Percentiles rank a stretch among this genome's conserved stretches.
Conservation (phyloP, 2,797 vertebrate species). For the Ctenosaura bakeri region DNA sequence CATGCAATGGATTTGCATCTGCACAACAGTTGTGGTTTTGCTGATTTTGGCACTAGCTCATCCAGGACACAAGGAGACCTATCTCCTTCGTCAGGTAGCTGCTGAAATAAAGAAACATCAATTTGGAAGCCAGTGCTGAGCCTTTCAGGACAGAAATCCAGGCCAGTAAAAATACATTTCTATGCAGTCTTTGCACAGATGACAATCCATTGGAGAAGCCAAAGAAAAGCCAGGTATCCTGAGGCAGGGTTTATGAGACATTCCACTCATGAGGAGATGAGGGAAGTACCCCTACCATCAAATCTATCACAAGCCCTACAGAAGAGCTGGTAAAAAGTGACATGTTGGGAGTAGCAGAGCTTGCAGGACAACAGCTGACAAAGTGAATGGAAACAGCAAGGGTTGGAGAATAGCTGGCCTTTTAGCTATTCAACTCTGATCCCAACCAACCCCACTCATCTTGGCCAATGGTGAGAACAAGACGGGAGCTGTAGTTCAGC, state of each 20-base stretch:
- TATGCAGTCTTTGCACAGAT: neutral
- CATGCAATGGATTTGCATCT: neutral
- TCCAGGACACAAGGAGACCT: neutral
- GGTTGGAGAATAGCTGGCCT: neutral
- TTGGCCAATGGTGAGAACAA: neutral
- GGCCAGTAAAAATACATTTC: neutral
- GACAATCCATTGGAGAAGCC: neutral
- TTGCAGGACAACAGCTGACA: neutral
- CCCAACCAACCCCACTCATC: too few species aligned
- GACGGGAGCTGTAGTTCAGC: neutral
- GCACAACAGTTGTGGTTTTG: neutral
- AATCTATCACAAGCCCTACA: neutral
- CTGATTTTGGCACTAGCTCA: too few species aligned
- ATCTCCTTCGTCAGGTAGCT: constrained; percentile 15
- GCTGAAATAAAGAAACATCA: neutral
- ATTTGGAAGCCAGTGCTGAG: neutral
- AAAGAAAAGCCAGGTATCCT: neutral
- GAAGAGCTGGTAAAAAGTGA: neutral
- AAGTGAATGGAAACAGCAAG: too few species aligned
- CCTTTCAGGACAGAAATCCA: neutral
- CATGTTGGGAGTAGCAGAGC: neutral
- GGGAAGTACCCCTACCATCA: neutral
- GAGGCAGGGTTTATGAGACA: neutral
- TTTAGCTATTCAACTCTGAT: neutral
- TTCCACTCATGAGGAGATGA: neutral